Base-by-base conservation (phyloP, 2,113 vertebrate genomes). In the Saccopteryx leptura region DNA sequence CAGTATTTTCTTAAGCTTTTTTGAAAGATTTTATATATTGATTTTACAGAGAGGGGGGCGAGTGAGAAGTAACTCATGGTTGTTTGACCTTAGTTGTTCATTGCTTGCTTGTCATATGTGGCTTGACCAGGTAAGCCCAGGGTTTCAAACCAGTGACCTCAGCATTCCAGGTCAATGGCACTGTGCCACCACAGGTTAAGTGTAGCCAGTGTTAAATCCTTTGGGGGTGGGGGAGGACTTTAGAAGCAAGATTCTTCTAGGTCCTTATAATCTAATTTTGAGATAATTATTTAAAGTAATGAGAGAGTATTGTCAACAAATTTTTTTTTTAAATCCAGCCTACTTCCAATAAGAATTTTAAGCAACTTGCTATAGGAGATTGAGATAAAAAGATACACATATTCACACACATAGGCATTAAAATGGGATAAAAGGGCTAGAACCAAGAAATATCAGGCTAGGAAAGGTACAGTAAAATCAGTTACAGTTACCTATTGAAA, bases 241-340 rank as follows among this genome's bases (percentile, higher is more conserved):
- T 60, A 80, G 86, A 83, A 72, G 56, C 12, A 85, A 85, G 82
- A 33, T 33, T 46, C 28, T 39, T 78, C 7, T 79, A 9, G 8
- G n/a, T 76, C 21, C 46, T 89, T 46, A 9, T 7, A 24, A 48
- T 74, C 50, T 83, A 56, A n/a, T 46, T 76, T 78, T 79, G 48
- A 50, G 69, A 33, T 82, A 69, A 58, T 69, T 95, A 31, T 84
- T 92, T 79, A 61, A 60, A 72, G 56, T 78, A 60, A 78, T 26
- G 31, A 92, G 61, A 65, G 26, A 82, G n/a, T 61, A 72, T 61
- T 54, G 46, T 61, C 74, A 87, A 56, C 1, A 39, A 39, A 39
- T 39, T 39, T 39, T 39, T 39, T 39, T 39, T 39, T 78, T 76
- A 71, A 90, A 76, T 7, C 31, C n/a, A 81, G 50, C 17, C 69